phyloP scores from a whole-genome alignment of 1,140 invertebrate species.

The Cotesia typhae region DNA sequence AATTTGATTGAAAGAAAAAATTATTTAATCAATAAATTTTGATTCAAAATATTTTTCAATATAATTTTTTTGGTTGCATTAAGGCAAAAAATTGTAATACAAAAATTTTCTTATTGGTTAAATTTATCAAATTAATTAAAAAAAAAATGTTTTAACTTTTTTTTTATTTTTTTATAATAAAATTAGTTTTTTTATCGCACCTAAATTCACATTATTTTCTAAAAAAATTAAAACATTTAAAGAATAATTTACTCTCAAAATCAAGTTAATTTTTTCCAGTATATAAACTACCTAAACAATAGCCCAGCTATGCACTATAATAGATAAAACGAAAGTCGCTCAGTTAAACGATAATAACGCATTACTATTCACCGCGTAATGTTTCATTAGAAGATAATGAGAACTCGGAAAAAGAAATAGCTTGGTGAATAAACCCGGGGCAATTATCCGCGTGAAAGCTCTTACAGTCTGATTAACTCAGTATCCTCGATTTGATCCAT shows the following conservation, averaged over 20 bases:
- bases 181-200: too few species aligned
- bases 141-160: too few species aligned
- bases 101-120: background rate
- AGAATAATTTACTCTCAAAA: background rate
- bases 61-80: background rate
- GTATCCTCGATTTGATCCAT: constrained; percentile 21
- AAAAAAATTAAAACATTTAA: too few species aligned
- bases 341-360: too few species aligned
- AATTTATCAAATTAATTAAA: too few species aligned
- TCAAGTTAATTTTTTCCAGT: background rate
- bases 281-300: too few species aligned
- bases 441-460: constrained; percentile 19
- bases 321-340: too few species aligned
- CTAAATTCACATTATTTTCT: too few species aligned
- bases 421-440: background rate
- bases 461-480: constrained; percentile 9
- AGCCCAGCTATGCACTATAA: too few species aligned
- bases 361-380: background rate
- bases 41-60: too few species aligned
- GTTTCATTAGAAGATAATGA: constrained; percentile 9
- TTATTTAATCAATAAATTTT: background rate
- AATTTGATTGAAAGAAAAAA: background rate
- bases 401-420: constrained; percentile 14
- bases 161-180: too few species aligned
- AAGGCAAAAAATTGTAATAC: background rate